Evolutionary conservation across 2,113 vertebrate genomes (phyloP), one percentile per base, ranked within the genome.

Genomic region (Sebastes schlegelii): DNA sequence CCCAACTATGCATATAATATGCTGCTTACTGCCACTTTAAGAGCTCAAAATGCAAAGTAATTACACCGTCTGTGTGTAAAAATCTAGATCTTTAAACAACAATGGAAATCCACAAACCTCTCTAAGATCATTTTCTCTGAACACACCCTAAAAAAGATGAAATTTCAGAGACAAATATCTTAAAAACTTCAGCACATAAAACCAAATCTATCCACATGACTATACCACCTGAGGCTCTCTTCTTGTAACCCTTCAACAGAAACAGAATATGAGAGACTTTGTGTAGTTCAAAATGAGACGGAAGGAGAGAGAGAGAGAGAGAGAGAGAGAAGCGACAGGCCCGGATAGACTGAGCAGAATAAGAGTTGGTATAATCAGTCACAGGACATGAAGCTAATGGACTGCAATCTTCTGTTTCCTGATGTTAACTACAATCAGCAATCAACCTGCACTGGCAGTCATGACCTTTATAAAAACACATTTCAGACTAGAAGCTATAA

Each of bases 321-420:
- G 23, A 52, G 40, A 52, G 62, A 70, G 42, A 67, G 73, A 58
- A 72, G 19, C 66, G 45, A 61, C 55, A 55, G 58, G 19, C 42
- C 16, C 1, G 34, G 19, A 49, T 66, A 34, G 61, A 64, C 48
- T 72, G 26, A 79, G 61, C 17, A 77, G 43, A 71, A 62, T 61
- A 69, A 74, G 60, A 86, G 58, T 45, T 83, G 61, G 74, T 70
- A 76, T 80, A 94, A 93, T 93, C 82, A 92, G 66, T 82, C 57
- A 48, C 71, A 57, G 34, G 80, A 85, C 77, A 85, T 70, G 68
- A 77, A 73, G 65, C 80, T 91, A 94, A 93, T 91, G 66, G 80
- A 74, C 71, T 64, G n/a, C 88, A 95, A 94, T 94, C 81, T 77
- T 80, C 90, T 91, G 88, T 92, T 94, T 95, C 93, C 94, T 93